Evolutionary conservation across 2,113 vertebrate genomes (phyloP), one percentile per base, ranked within the genome.

Genomic region (Naja naja): DNA sequence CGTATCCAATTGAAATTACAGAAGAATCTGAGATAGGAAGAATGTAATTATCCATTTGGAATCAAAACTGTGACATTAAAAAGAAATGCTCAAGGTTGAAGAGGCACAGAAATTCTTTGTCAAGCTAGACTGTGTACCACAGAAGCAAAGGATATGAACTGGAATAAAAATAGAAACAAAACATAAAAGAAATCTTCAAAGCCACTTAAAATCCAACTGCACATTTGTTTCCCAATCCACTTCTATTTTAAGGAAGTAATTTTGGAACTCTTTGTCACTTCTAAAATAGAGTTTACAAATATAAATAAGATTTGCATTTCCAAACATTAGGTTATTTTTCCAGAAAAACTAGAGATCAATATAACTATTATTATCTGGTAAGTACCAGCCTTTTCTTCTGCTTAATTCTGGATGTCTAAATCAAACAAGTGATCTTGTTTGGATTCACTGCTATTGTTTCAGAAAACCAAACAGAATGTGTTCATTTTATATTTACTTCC

Each of bases 1-100:
- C 94, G 49, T 89, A 95, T 95, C 96, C 93, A 96, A 97, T 97
- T 96, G 96, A 97, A 97, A 97, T 97, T 97, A 93, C 94, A 95
- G 94, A 95, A 94, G 96, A 97, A 95, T 93, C 95, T 95, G 93
- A 94, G 91, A 92, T 95, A 93, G 96, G 96, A 95, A 97, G 97
- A 97, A 97, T 96, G 95, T 97, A 97, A 97, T 97, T 97, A 96
- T 97, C 97, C 96, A 96, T 94, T 94, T 97, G 97, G 95, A 97
- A 97, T 97, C 97, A 95, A 97, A 96, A 95, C 95, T 95, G 96
- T 96, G 95, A 97, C 97, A 96, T 94, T 95, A 96, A 96, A 97
- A 96, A 95, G 96, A 97, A 96, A 91, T 97, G 97, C 96, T 95
- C 96, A 96, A 96, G 96, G 95, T 96, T 96, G 93, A 97, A 92